Evolutionary conservation across 2,888 invertebrate genomes (phyloP).

Genomic region (Baccha elongata): DNA sequence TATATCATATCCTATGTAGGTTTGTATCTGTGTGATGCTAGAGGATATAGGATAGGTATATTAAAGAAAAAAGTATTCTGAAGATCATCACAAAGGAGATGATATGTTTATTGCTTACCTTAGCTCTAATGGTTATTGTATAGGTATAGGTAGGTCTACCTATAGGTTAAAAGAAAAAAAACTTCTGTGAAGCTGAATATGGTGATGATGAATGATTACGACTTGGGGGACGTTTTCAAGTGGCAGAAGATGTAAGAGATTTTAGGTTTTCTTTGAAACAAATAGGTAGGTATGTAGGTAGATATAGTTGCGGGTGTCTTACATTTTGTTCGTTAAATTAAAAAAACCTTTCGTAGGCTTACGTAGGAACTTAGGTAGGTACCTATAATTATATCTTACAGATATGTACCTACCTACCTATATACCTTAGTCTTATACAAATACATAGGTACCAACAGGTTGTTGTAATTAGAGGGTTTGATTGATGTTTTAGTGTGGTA

Average conservation of each 20-base stretch:
- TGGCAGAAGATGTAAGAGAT: constrained; percentile 18
- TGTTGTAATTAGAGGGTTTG: too few relatives aligned
- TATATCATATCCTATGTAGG: too few relatives aligned
- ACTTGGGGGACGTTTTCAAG: not conserved
- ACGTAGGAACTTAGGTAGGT: too few relatives aligned
- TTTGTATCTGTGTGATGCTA: not conserved
- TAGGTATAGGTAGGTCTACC: not conserved
- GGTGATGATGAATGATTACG: not conserved
- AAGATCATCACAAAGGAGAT: constrained; percentile 41
- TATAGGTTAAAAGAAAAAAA: not conserved
- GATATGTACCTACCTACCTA: too few relatives aligned
- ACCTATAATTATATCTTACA: too few relatives aligned
- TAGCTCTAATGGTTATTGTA: not conserved
- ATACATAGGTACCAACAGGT: too few relatives aligned
- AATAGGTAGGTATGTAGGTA: not conserved
- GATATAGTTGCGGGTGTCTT: constrained; percentile 14
- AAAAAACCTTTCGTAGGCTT: too few relatives aligned
- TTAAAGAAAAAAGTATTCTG: not conserved
- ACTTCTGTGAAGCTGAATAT: not conserved
- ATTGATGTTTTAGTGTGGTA: too few relatives aligned
- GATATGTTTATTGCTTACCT: not conserved
- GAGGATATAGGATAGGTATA: not conserved
- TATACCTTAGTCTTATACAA: too few relatives aligned
- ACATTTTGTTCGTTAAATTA: constrained; percentile 5
- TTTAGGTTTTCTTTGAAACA: constrained; percentile 10